Base-by-base conservation (phyloP, 2,888 invertebrate genomes). In the Pollenia amentaria region DNA sequence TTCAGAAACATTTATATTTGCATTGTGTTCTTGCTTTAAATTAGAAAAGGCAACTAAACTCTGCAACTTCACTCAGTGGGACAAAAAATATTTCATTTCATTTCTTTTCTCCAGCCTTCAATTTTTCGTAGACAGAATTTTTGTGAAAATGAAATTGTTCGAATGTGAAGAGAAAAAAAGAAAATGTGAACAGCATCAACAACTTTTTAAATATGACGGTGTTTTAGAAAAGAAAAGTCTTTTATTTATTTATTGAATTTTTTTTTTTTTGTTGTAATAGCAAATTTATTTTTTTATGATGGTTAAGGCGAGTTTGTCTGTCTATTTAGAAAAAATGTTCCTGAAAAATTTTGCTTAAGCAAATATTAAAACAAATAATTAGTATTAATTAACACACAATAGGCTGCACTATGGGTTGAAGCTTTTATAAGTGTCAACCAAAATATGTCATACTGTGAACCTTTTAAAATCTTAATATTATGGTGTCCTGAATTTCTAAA, bases 151-250 rank as follows among this genome's bases (percentile, higher is more conserved):
- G 16, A 51, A 81, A 75, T 81, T 75, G 67, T 51, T 75, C 21
- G 73, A 65, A 65, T 57, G 40, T n/a, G 42, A 55, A 60, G 12
- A 48, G 8, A 10, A 14, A 10, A 14, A 21, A 7, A 60, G 40
- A 55, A 40, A 6, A 65, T 2, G 6, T 10, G 0, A 64, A 14
- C 12, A 18, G 2, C 55, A 42, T 21, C 11, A n/a, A 75, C 60
- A 82, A 70, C 44, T 55, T 70, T 81, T 67, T 12, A 64, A 64
- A 65, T 70, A 46, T 77, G 64, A 57, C 48, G 70, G 55, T 83
- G 62, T 60, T 21, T 75, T 76, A 16, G 16, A 10, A 12, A 11
- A 12, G 12, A 14, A 67, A 67, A 46, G 6, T 38, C 53, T 62
- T 12, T 53, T 16, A 8, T 29, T 29, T 29, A 29, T 29, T 29